Evolutionary conservation across 2,888 invertebrate genomes (phyloP), one percentile per base, ranked within the genome.

Genomic region (Ichneumoninae sp.): DNA sequence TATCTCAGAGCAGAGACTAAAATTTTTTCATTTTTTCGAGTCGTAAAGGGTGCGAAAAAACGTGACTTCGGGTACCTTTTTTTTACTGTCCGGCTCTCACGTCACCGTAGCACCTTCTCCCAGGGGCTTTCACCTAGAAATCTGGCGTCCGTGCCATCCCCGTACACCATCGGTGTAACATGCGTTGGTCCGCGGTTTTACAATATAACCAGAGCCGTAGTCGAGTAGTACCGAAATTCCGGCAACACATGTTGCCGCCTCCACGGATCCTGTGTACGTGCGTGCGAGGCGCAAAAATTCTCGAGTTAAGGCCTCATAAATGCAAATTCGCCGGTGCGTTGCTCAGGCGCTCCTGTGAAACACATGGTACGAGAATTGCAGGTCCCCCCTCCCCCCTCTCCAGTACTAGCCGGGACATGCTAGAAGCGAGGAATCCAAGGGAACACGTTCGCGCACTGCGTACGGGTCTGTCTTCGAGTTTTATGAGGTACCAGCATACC

Each of bases 161-260:
- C 26, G 36, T 70, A 30, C 52, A 30, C n/a, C 26, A n/a, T 40
- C 36, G 30, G 71, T 47, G 44, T 70, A 88, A 88, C 88, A 86
- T 85, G 86, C 86, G 81, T 75, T 65, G 70, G 68, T 60, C 60
- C 70, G 63, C 52, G 10, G 36, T 65, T 16, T 47, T 40, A 76
- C 44, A 54, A 50, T 54, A 74, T 19, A 75, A 71, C 66, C 70
- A 50, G 40, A 10, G 54, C 10, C 65, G 0, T 22, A 8, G 50
- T 22, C 40, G 52, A 54, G 19, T 19, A 22, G 57, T 70, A 80
- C 30, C 30, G 44, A 82, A 82, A 79, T 83, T 77, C 81, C 78
- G 79, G 74, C 82, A 85, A 89, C 89, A 89, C 89, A 88, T 88
- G 89, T 89, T 88, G 74, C 77, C 66, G 40, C 36, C 36, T 40